Evolutionary conservation across 2,797 vertebrate species (phyloP), one percentile per base, ranked within the genome.

Genomic region (Eleutherodactylus coqui): DNA sequence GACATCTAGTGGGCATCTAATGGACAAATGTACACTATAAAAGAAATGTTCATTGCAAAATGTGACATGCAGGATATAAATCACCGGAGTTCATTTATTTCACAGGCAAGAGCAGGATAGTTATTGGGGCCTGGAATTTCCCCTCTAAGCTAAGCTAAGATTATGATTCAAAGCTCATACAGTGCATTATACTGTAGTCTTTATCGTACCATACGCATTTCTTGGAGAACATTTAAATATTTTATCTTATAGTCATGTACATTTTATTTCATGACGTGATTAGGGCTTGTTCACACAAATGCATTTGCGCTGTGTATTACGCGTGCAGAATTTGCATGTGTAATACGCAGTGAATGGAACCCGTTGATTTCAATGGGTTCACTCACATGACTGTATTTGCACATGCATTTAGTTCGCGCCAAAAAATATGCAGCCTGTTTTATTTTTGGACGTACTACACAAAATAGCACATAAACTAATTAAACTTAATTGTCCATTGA

Each of bases 1-100:
- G 79, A 82, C 79, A 70, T 69, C 79, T 82, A 70, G 64, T 82
- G 79, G 79, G 41, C 64, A 82, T 58, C 76, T 78, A 69, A 70
- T 70, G 14, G 24, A 79, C 51, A 79, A 79, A 79, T 79, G 51
- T 38, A 60, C 47, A 79, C 51, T 60, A 38, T 53, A 58, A 79
- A 77, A 58, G 49, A 36, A 36, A 82, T 51, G 29, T 45, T 49
- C 29, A 67, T 51, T 82, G 60, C 29, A 69, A n/a, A 34, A 82
- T 38, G 17, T 81, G 51, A 16, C 47, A 77, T n/a, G 51, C 32
- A 36, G 21, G 21, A 11, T 41, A 38, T 55, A 77, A 36, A 77
- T 77, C 32, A 32, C 27, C 16, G 16, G 29, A 34, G 75, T 36
- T 76, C 47, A 76, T 32, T 51, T 76, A 76, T 76, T 75, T 49